Evolutionary conservation across 2,888 invertebrate genomes (phyloP).

Genomic region (Galeruca laticollis): DNA sequence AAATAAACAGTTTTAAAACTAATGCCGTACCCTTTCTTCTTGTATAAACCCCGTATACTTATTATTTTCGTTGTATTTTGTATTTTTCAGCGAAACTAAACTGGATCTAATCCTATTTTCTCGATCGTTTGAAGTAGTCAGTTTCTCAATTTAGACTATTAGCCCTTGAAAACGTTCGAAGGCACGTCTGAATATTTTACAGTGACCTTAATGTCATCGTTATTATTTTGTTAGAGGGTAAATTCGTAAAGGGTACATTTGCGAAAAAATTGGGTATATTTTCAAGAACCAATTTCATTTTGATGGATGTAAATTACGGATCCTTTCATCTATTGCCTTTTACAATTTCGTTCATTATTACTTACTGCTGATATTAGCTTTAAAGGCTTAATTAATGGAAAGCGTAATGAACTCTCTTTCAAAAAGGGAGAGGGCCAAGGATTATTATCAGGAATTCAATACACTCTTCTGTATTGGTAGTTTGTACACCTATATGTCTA

Average conservation of each 20-base stretch:
- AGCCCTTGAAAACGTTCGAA: conserved; percentile 33
- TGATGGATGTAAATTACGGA: neutral
- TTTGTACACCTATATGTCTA: too few species aligned
- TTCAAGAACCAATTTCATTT: neutral
- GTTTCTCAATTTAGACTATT: conserved; percentile 52
- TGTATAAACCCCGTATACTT: conserved; percentile 11
- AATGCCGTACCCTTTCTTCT: neutral
- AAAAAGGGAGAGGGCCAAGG: too few species aligned
- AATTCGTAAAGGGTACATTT: conserved; percentile 20
- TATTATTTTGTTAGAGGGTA: conserved; percentile 25
- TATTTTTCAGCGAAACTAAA: conserved; percentile 50
- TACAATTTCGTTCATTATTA: neutral
- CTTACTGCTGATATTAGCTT: neutral
- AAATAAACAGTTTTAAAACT: neutral
- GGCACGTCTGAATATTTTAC: conserved; percentile 47
- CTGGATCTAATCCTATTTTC: conserved; percentile 53
- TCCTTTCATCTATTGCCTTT: neutral
- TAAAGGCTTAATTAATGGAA: neutral
- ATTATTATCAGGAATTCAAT: too few species aligned
- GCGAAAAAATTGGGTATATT: neutral
- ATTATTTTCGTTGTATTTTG: conserved; percentile 38
- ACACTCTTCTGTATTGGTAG: too few species aligned
- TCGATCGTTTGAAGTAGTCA: conserved; percentile 53
- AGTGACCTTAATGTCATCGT: conserved; percentile 40
- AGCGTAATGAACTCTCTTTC: neutral